Base-by-base conservation (phyloP, 2,888 invertebrate species). In the Lissonota sp. region DNA sequence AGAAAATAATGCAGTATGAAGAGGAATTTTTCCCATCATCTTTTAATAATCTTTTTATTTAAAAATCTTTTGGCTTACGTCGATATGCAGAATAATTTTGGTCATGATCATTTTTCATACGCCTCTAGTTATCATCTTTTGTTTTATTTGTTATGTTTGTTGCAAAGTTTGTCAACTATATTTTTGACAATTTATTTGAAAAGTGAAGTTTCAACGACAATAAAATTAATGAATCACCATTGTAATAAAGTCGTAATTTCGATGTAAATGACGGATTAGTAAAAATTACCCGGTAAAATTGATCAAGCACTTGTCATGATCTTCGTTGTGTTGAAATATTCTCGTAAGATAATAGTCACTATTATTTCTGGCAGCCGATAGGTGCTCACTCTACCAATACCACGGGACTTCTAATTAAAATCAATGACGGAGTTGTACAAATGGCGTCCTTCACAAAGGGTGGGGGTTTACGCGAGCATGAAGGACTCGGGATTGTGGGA, bases 191-290 rank as follows among this genome's bases (percentile, higher is more conserved):
- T 26, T 26, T 1, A 26, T 3, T 26, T 3, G 26, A 26, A 26
- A 26, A 26, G 26, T 26, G 26, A 26, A 26, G 26, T 26, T 26
- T 26, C 26, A 26, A 26, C 26, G 26, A 26, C 3, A 26, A 26
- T 26, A 26, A 26, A 26, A 26, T 26, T 2, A 26, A 26, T 26
- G 26, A 26, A 26, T 26, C 26, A 3, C 26, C 26, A 26, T 26
- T 73, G 75, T 40, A 10, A 26, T 5, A 63, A 70, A 60, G 66
- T 70, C 12, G 77, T 77, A 0, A 64, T n/a, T 37, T 39, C 74
- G 7, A 46, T 55, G 5, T 77, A 66, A 10, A 74, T 67, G 78
- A 80, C 44, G 5, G 55, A 80, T 14, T 83, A 80, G 83, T 80
- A 80, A 57, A 58, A 55, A 40, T 42, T 83, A 10, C 71, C 83